Evolutionary conservation across 2,888 invertebrate genomes (phyloP).

Genomic region (Parnassius smintheus): DNA sequence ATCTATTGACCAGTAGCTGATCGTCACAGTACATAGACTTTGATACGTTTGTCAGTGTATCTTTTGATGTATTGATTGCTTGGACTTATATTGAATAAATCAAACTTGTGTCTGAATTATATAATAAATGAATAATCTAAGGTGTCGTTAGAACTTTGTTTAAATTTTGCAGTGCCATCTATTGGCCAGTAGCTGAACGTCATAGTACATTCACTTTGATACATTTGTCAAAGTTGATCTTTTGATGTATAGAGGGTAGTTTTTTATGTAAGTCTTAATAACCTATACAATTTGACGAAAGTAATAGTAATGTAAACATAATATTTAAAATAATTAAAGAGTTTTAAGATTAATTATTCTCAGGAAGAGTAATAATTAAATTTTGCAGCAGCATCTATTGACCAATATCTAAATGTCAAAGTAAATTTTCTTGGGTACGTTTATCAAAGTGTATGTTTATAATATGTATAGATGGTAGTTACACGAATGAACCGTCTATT

Average conservation of each 20-base stretch:
- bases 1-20: conserved; percentile 38
- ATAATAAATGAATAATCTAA: no score
- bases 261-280: background rate
- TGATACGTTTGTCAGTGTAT: background rate
- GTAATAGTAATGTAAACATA: no score
- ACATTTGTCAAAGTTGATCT: conserved; percentile 9
- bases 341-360: no score
- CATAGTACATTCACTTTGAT: background rate
- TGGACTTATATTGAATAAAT: no score
- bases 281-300: background rate
- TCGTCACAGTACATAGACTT: background rate
- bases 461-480: conserved; percentile 32
- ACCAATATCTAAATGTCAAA: conserved; percentile 41
- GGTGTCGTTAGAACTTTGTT: background rate
- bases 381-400: conserved; percentile 59
- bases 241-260: conserved; percentile 32
- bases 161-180: conserved; percentile 58
- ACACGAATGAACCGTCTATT: background rate
- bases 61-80: background rate
- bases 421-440: no score
- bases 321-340: no score
- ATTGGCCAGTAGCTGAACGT: conserved; percentile 45
- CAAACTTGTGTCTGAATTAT: no score
- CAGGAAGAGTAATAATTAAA: conserved; percentile 18
- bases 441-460: conserved; percentile 10